phyloP scores from a whole-genome alignment of 2,113 vertebrate genomes.

The Nothobranchius kuhntae region DNA sequence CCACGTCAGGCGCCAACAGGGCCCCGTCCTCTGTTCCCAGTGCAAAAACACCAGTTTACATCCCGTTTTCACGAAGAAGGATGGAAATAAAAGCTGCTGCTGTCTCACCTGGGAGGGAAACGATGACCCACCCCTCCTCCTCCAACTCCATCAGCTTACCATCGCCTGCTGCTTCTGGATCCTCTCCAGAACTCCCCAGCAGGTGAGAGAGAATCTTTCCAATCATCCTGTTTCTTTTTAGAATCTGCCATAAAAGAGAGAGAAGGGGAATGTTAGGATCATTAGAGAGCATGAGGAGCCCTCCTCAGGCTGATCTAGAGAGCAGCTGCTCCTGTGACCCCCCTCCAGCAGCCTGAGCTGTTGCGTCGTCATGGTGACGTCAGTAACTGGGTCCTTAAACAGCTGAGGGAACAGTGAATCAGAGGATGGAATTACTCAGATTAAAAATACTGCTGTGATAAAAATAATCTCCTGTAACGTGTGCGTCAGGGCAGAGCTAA shows the following conservation, averaged over 20 bases:
- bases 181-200: constrained; percentile 51
- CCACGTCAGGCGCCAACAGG: constrained; percentile 31
- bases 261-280: too few relatives aligned
- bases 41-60: not conserved
- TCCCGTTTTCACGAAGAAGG: not conserved
- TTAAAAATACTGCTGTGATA: too few relatives aligned
- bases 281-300: not conserved
- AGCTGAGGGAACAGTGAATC: not conserved
- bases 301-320: not conserved
- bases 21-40: constrained; percentile 42
- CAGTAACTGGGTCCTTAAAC: not conserved
- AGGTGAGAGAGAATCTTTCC: constrained; percentile 75
- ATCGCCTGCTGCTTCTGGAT: constrained; percentile 11
- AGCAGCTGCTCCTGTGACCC: constrained; percentile 20
- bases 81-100: not conserved
- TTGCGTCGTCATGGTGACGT: not conserved
- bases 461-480: too few relatives aligned
- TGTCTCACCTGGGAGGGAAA: constrained; percentile 72
- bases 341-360: constrained; percentile 9
- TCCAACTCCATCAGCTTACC: constrained; percentile 73
- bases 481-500: too few relatives aligned
- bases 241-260: not conserved
- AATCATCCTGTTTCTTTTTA: constrained; percentile 64
- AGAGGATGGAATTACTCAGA: not conserved
- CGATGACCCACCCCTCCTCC: constrained; percentile 78